Conservation (phyloP, 2,797 vertebrate genomes). For the Prionace glauca region DNA sequence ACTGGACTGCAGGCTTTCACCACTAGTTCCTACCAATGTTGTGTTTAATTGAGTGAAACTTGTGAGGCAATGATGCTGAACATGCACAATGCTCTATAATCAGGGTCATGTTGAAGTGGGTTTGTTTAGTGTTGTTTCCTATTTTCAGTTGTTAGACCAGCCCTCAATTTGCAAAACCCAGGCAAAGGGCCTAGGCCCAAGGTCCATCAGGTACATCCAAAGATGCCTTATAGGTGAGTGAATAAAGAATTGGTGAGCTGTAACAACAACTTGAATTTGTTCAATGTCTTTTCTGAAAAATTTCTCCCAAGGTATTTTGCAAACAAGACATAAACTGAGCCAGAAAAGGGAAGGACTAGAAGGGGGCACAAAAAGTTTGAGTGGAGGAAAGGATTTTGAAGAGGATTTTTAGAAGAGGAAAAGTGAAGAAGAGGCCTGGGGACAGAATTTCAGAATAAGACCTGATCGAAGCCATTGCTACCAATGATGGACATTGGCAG, state of each 20-base stretch:
- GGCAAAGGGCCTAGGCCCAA: background rate
- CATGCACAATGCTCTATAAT: background rate
- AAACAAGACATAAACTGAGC: background rate
- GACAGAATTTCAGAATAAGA: background rate
- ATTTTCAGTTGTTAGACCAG: background rate
- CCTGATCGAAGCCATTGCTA: background rate
- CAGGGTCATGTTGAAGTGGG: background rate
- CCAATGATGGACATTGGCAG: background rate
- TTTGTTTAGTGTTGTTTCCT: background rate
- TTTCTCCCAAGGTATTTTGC: background rate
- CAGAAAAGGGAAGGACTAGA: background rate
- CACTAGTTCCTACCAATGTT: background rate
- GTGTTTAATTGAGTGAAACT: background rate
- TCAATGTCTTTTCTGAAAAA: background rate
- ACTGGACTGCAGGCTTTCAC: background rate
- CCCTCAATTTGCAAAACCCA: background rate
- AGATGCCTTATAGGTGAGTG: background rate
- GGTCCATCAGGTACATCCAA: background rate
- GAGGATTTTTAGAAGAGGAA: background rate
- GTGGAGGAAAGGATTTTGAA: background rate
- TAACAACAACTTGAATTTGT: background rate
- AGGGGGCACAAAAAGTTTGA: background rate
- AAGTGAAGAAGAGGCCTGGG: background rate
- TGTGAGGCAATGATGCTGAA: background rate
- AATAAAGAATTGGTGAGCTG: background rate